Percentiles rank a stretch among this genome's conserved stretches.
Evolutionary conservation across 2,797 vertebrate species (phyloP).

Genomic region (Artibeus jamaicensis): DNA sequence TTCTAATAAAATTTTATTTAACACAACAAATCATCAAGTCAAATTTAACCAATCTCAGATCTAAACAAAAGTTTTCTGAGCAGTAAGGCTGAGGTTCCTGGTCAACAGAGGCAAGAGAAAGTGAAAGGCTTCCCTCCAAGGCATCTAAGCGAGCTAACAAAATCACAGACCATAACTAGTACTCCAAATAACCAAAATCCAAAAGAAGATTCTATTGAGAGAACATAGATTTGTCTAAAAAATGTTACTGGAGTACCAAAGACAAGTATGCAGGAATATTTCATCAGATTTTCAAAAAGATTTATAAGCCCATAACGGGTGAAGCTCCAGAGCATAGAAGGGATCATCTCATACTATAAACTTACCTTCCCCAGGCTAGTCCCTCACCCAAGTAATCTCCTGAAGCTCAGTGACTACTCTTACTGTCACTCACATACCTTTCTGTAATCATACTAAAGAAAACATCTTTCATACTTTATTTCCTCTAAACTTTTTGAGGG

Average conservation of each 20-base stretch:
- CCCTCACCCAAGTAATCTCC: not conserved
- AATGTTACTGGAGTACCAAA: not conserved
- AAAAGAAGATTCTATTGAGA: not conserved
- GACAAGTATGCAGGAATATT: not conserved
- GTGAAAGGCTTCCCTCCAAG: not conserved
- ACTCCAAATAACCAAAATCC: not conserved
- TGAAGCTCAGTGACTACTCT: not conserved
- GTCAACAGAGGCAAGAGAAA: not conserved
- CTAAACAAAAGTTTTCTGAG: not conserved
- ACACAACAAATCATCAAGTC: not conserved
- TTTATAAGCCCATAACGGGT: not conserved
- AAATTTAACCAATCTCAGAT: not conserved
- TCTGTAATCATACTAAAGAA: conserved; percentile 1
- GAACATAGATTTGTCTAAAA: not conserved
- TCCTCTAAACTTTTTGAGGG: not conserved
- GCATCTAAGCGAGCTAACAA: not conserved
- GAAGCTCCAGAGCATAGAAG: not conserved
- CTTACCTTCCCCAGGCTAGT: not conserved
- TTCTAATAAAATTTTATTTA: not conserved
- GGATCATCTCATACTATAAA: not conserved
- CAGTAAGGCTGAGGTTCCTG: not conserved
- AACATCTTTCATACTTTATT: not conserved
- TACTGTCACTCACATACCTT: not conserved
- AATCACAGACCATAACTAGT: not conserved
- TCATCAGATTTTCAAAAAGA: conserved; percentile 16